Conservation (phyloP, 2,113 vertebrate species). For the Cochlearius cochlearius region DNA sequence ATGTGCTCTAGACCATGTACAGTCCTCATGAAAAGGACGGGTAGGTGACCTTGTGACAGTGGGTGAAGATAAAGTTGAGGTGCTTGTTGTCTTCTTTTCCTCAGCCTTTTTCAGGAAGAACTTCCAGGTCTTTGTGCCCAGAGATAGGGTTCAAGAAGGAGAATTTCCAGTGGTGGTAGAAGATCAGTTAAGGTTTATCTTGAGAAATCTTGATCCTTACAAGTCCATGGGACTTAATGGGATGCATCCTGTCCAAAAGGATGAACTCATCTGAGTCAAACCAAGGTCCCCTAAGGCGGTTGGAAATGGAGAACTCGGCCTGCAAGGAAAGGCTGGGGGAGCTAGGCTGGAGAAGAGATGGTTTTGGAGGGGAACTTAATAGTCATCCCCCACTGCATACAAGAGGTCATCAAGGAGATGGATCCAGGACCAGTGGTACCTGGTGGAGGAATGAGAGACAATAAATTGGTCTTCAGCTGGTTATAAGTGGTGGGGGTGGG, state of each 20-base stretch:
- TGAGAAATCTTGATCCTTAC: neutral
- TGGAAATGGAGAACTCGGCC: neutral
- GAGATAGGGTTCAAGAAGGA: neutral
- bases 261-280: neutral
- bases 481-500: neutral
- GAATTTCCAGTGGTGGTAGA: neutral
- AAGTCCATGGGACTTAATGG: neutral
- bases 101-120: neutral
- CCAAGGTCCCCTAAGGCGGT: neutral
- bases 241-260: neutral
- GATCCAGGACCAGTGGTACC: neutral
- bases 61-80: neutral
- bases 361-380: rapidly evolving
- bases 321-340: neutral
- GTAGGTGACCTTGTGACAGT: neutral
- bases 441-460: neutral
- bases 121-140: neutral
- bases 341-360: neutral
- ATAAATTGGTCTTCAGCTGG: too few relatives aligned
- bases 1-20: neutral
- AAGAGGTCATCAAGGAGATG: neutral
- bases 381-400: neutral
- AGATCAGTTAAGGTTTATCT: neutral
- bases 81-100: neutral
- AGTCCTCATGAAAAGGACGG: neutral